Conservation (phyloP, 2,888 invertebrate genomes). For the Agrochola lota region DNA sequence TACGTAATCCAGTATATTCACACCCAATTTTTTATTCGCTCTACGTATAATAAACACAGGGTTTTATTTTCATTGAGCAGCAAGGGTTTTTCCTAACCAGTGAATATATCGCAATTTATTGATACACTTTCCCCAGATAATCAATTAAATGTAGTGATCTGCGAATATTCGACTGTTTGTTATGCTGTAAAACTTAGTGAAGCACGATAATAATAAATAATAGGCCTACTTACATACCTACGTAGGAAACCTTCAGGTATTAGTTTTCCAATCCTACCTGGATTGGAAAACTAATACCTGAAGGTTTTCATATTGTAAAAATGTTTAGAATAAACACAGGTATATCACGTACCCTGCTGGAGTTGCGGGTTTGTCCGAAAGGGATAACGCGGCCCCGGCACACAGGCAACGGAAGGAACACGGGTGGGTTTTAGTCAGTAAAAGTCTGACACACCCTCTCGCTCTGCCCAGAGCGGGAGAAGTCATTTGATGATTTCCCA, state of each 20-base stretch:
- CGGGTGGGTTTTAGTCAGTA: no score
- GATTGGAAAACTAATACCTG: not conserved
- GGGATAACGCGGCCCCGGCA: no score
- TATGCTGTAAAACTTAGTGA: conserved; percentile 1
- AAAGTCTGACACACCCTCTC: no score
- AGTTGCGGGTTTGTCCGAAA: no score
- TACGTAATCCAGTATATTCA: conserved; percentile 41
- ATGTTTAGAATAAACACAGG: not conserved
- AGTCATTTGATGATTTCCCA: no score
- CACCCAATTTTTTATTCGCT: conserved; percentile 45
- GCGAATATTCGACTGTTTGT: conserved; percentile 19
- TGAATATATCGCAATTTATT: conserved; percentile 51
- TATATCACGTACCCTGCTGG: not conserved
- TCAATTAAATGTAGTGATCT: conserved; percentile 43
- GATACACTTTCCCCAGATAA: conserved; percentile 23
- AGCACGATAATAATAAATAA: not conserved
- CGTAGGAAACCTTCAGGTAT: no score
- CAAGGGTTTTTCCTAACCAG: conserved; percentile 52
- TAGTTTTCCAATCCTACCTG: no score
- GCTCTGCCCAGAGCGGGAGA: no score
- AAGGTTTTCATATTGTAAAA: not conserved
- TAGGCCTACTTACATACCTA: not conserved
- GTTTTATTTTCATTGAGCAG: conserved; percentile 49
- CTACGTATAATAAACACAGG: conserved; percentile 42
- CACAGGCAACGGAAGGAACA: no score